Evolutionary conservation across 2,113 vertebrate genomes (phyloP).

Genomic region (Sinocyclocheilus rhinocerous): DNA sequence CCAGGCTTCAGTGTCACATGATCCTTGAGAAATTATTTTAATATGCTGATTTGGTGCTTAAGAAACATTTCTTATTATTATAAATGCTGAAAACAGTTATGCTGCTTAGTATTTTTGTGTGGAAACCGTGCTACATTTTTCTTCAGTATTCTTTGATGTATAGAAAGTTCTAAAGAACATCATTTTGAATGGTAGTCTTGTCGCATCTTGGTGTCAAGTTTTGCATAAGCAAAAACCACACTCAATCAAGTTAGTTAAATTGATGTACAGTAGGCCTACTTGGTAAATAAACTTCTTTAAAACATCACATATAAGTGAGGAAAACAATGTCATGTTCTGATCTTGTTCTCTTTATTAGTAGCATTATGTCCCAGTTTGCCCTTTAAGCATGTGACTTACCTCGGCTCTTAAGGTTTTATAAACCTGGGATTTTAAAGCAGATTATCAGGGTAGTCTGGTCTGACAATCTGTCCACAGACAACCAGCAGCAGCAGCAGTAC

Average conservation of each 20-base stretch:
- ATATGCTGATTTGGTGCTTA: neutral
- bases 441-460: slow-evolving; percentile 68
- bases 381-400: slow-evolving; percentile 28
- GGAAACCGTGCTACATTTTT: neutral
- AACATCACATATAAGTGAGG: neutral
- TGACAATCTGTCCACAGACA: slow-evolving; percentile 65
- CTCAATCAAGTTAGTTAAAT: too few relatives aligned
- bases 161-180: neutral
- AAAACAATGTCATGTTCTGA: neutral
- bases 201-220: too few relatives aligned
- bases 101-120: neutral
- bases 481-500: slow-evolving; percentile 37
- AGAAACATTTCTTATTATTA: neutral
- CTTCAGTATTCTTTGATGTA: neutral
- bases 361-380: slow-evolving; percentile 26
- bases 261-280: too few relatives aligned
- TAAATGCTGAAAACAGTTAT: neutral
- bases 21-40: neutral
- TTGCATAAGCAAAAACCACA: too few relatives aligned
- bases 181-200: too few relatives aligned
- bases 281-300: neutral
- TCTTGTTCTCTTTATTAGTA: slow-evolving; percentile 6
- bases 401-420: slow-evolving; percentile 53
- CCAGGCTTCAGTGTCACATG: neutral
- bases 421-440: slow-evolving; percentile 61